Base-by-base conservation (phyloP, 2,113 vertebrate species). In the Ictidomys tridecemlineatus region DNA sequence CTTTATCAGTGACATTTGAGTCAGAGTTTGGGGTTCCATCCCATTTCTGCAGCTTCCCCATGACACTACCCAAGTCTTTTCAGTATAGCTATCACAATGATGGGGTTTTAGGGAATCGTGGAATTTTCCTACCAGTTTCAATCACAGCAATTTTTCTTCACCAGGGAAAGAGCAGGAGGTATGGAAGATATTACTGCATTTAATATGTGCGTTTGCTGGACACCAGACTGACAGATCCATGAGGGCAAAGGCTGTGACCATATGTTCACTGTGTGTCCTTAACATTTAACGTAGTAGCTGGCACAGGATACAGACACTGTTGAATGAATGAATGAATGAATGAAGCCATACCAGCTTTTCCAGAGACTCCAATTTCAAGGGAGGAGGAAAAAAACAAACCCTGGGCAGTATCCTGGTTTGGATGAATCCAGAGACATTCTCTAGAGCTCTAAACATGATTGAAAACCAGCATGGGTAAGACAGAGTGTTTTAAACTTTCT, bases 401-500 rank as follows among this genome's bases (percentile, higher is more conserved):
- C 5, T n/a, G 13, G 37, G 11, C 12, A 48, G 9, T 77, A 39
- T 73, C 20, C 26, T 91, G 34, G 48, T 77, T 86, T 90, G 77
- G 42, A 70, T 56, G 48, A 2, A 8, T 24, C 28, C 45, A 79
- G 48, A 87, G 5, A 14, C 20, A 12, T 32, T 8, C n/a, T 77
- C 20, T 65, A 63, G 74, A 70, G 48, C n/a, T 70, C 14, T 16
- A 42, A 72, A 69, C 16, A 63, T 69, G 69, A 69, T 70, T 70
- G 22, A 84, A 56, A 83, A 72, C 10, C 18, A 87, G 76, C 9
- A 17, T 39, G 67, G 37, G 28, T 56, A 76, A 22, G 32, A 82
- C 10, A 34, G 83, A 58, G 53, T 76, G 18, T 86, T 96, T 91
- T 86, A 42, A 82, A 86, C 18, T 51, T 82, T 87, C n/a, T 45